Percentiles rank a stretch among this genome's conserved stretches.
These are phyloP conservation scores for Gymnocheta viridis DNA, from an alignment of 2,888 invertebrate genomes.

Conservation along the genomic window DNA sequence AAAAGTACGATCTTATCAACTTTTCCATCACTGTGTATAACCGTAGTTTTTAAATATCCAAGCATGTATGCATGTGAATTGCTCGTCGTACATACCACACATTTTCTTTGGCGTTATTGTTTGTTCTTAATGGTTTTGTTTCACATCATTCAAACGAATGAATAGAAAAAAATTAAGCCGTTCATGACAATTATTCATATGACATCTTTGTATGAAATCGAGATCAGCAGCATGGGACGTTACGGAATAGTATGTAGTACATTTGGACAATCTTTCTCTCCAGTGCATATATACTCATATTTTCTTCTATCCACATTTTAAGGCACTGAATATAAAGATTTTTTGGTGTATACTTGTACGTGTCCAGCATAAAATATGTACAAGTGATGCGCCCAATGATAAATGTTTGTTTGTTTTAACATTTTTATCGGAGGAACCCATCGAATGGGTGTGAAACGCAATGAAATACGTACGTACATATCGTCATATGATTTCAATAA, in stretches of 20 bases:
- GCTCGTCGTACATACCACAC: slow-evolving; percentile 38
- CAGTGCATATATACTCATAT: slow-evolving; percentile 19
- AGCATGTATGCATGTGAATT: slow-evolving; percentile 21
- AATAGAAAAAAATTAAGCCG: slow-evolving; percentile 64
- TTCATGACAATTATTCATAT: slow-evolving; percentile 70
- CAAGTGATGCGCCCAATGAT: slow-evolving; percentile 59
- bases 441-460: slow-evolving; percentile 66
- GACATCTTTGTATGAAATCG: slow-evolving; percentile 69
- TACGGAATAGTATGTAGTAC: slow-evolving; percentile 27
- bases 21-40: too few species aligned
- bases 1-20: too few species aligned
- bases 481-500: too few species aligned
- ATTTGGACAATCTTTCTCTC: slow-evolving; percentile 47
- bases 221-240: slow-evolving; percentile 45
- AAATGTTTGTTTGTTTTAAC: slow-evolving; percentile 24
- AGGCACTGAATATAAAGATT: slow-evolving; percentile 51
- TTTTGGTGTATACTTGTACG: slow-evolving; percentile 63
- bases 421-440: slow-evolving; percentile 58
- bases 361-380: slow-evolving; percentile 69
- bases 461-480: background rate
- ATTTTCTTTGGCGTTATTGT: slow-evolving; percentile 42
- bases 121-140: slow-evolving; percentile 54
- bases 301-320: slow-evolving; percentile 18
- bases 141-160: slow-evolving; percentile 46
- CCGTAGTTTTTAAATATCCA: background rate